phyloP scores from a whole-genome alignment of 1,140 invertebrate genomes.

The Pogonognathellus flavescens region DNA sequence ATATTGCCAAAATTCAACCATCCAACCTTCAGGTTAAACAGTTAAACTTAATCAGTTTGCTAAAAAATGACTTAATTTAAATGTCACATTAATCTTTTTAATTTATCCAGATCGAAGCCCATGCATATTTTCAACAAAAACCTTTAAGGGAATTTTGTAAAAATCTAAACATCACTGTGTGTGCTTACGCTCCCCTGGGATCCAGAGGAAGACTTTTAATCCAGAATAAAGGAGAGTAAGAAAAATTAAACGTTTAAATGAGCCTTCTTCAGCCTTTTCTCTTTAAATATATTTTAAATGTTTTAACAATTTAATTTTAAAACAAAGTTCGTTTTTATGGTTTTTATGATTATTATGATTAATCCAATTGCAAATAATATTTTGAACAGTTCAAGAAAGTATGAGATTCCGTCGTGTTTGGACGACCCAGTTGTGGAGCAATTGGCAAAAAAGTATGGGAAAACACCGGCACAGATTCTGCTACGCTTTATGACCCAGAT shows the following conservation, averaged over 20 bases:
- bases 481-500: conserved; percentile 70
- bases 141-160: conserved; percentile 70
- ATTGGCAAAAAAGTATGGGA: conserved; percentile 69
- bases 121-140: conserved; percentile 72
- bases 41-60: not conserved
- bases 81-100: not conserved
- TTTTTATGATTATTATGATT: not conserved
- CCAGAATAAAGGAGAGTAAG: not conserved
- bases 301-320: too few relatives aligned
- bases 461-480: conserved; percentile 71
- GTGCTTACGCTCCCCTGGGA: conserved; percentile 87
- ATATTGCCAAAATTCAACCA: conserved; percentile 46
- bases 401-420: conserved; percentile 65
- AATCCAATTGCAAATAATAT: not conserved
- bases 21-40: conserved; percentile 51
- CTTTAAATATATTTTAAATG: too few relatives aligned
- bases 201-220: conserved; percentile 73
- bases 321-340: not conserved
- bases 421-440: conserved; percentile 68
- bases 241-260: not conserved
- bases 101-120: conserved; percentile 71
- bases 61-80: too few relatives aligned
- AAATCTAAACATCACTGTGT: conserved; percentile 73
- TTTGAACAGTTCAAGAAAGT: not conserved
- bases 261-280: too few relatives aligned